Conservation (phyloP, 1,140 invertebrate genomes). For the Eurosta solidaginis region DNA sequence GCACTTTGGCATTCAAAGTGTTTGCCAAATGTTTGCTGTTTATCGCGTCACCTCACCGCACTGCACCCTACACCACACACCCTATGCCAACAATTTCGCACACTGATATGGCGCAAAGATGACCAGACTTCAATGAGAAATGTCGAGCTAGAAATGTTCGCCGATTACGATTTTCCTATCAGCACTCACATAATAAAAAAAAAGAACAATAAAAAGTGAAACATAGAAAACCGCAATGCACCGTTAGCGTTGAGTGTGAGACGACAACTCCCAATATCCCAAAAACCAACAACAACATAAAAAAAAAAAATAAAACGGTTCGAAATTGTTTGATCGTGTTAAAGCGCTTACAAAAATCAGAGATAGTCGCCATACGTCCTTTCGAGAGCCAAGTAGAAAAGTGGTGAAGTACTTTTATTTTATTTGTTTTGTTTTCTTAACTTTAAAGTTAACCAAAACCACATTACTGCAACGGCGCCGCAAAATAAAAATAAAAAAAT, state of each 20-base stretch:
- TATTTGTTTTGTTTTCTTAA: slow-evolving; percentile 10
- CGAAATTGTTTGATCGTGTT: background rate
- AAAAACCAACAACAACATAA: too few species aligned
- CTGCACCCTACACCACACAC: too few species aligned
- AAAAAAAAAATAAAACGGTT: background rate
- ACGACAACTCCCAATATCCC: background rate
- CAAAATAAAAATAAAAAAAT: background rate
- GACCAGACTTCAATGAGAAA: background rate
- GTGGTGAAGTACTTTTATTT: slow-evolving; percentile 11
- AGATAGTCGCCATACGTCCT: background rate
- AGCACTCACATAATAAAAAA: background rate
- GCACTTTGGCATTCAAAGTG: background rate
- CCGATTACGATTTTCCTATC: background rate
- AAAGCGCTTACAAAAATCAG: background rate
- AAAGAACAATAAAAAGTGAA: background rate
- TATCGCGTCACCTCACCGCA: background rate
- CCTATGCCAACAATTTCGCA: too few species aligned
- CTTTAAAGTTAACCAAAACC: background rate
- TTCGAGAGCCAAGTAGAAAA: background rate
- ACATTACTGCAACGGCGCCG: background rate
- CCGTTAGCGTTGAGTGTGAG: background rate
- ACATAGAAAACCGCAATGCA: slow-evolving; percentile 25
- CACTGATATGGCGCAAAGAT: background rate
- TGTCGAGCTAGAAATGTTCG: background rate
- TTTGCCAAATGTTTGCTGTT: background rate